phyloP scores from a whole-genome alignment of 1,140 invertebrate genomes.

The Lysiphlebus fabarum region DNA sequence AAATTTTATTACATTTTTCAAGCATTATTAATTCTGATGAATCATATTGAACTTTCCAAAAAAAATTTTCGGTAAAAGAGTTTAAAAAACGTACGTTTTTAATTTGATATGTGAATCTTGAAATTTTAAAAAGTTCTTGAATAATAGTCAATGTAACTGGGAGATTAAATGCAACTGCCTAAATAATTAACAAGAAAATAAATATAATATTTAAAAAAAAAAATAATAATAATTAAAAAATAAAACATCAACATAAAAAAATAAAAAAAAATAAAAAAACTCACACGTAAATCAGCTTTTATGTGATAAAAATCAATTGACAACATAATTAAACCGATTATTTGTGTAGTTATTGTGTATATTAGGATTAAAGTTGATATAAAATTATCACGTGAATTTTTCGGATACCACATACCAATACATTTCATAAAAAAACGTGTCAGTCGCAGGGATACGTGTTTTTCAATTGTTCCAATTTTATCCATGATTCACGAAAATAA shows the following conservation, averaged over 20 bases:
- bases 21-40: slow-evolving; percentile 25
- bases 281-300: slow-evolving; percentile 26
- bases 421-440: slow-evolving; percentile 34
- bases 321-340: slow-evolving; percentile 24
- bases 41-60: slow-evolving; percentile 30
- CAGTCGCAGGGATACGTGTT: slow-evolving; percentile 21
- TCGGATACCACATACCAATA: slow-evolving; percentile 32
- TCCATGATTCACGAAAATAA: no score
- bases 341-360: slow-evolving; percentile 23
- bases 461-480: slow-evolving; percentile 1
- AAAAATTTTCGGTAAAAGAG: slow-evolving; percentile 27
- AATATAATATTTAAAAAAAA: not conserved
- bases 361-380: slow-evolving; percentile 26
- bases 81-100: slow-evolving; percentile 29
- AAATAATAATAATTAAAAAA: not conserved
- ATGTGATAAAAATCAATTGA: slow-evolving; percentile 30
- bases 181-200: slow-evolving; percentile 2
- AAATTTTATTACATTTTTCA: slow-evolving; percentile 26
- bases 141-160: slow-evolving; percentile 26
- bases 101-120: slow-evolving; percentile 26
- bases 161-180: slow-evolving; percentile 28
- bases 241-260: no score
- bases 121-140: slow-evolving; percentile 25
- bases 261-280: no score
- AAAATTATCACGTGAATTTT: slow-evolving; percentile 27